These are phyloP conservation scores for Gambusia affinis DNA, from an alignment of 2,113 vertebrate genomes.

Conservation along the genomic window DNA sequence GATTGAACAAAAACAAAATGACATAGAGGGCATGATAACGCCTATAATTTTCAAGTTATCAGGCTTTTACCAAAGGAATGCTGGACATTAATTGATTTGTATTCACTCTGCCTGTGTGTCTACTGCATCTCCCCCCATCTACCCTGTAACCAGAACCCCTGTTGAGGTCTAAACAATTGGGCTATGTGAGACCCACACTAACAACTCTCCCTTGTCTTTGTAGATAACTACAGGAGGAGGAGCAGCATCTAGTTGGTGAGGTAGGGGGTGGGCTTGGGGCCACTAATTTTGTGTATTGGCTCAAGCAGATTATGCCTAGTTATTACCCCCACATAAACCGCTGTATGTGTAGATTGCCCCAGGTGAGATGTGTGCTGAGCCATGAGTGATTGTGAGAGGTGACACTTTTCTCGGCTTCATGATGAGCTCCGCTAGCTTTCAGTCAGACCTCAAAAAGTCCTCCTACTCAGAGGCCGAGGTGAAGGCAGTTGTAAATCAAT, in stretches of 20 bases:
- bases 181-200: constrained; percentile 66
- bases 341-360: constrained; percentile 61
- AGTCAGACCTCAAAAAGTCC: constrained; percentile 36
- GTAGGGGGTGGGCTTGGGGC: constrained; percentile 26
- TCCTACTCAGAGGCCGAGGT: constrained; percentile 12
- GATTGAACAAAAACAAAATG: neutral
- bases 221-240: constrained; percentile 70
- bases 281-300: constrained; percentile 70
- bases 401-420: constrained; percentile 60
- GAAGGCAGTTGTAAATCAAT: constrained; percentile 54
- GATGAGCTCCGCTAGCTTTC: neutral
- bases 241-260: constrained; percentile 65
- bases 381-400: constrained; percentile 51
- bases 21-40: neutral
- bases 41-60: neutral
- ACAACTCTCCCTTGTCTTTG: constrained; percentile 72
- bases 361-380: constrained; percentile 54
- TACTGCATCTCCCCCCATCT: neutral
- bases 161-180: constrained; percentile 73
- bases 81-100: constrained; percentile 1
- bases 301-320: constrained; percentile 37
- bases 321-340: constrained; percentile 57
- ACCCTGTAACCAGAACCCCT: constrained; percentile 39
- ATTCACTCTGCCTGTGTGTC: constrained; percentile 40
- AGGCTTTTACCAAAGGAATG: neutral